These are phyloP conservation scores for Papilio gigon DNA, from an alignment of 2,888 invertebrate species.

Conservation along the genomic window DNA sequence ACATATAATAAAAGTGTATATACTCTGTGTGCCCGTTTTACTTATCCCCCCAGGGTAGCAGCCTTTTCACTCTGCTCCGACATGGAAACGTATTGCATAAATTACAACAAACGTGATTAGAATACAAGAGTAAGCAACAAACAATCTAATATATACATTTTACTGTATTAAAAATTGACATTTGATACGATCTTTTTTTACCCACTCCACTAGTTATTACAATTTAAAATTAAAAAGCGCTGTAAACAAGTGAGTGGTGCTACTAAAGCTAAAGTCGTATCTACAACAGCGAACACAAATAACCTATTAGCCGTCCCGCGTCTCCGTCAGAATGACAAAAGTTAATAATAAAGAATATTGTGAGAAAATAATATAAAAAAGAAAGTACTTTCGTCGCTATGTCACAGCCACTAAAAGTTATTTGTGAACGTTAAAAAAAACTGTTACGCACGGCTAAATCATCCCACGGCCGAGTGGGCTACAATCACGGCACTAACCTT, in stretches of 20 bases:
- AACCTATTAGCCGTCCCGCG: too few species aligned
- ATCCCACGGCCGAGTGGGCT: conserved; percentile 54
- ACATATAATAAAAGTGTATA: conserved; percentile 6
- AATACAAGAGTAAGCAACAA: conserved; percentile 16
- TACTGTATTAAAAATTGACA: not conserved
- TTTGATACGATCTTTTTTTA: not conserved
- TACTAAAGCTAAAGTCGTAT: too few species aligned
- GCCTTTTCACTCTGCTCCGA: conserved; percentile 19
- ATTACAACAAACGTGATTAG: conserved; percentile 30
- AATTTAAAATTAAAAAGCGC: too few species aligned
- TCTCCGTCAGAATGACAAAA: conserved; percentile 1
- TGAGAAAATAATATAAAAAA: conserved; percentile 17
- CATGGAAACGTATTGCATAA: conserved; percentile 27
- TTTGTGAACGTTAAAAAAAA: conserved; percentile 37
- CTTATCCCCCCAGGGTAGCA: not conserved
- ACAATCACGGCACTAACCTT: conserved; percentile 43
- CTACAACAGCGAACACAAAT: too few species aligned
- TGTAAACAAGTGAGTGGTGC: too few species aligned
- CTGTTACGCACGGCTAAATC: conserved; percentile 56
- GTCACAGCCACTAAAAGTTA: conserved; percentile 37
- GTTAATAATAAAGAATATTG: not conserved
- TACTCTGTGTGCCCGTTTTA: not conserved
- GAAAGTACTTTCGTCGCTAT: conserved; percentile 24
- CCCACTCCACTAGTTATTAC: not conserved
- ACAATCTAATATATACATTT: not conserved